phyloP scores from a whole-genome alignment of 2,113 vertebrate species.

The Symphodus melops region DNA sequence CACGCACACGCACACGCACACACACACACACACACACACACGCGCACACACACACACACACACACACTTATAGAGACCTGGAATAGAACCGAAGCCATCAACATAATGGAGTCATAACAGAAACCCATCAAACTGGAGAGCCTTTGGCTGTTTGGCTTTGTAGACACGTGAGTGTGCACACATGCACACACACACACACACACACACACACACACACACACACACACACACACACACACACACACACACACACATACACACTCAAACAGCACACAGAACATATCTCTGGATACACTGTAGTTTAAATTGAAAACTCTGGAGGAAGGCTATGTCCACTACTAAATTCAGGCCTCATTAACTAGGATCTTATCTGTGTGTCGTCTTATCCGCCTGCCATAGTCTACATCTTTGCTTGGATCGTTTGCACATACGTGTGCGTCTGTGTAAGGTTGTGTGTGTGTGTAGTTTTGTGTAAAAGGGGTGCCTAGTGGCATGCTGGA shows the following conservation, averaged over 20 bases:
- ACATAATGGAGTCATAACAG: constrained; percentile 76
- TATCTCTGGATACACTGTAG: constrained; percentile 3
- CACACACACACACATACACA: neutral
- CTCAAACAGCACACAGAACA: neutral
- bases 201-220: neutral
- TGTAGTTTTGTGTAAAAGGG: neutral
- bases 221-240: neutral
- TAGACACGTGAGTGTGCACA: neutral
- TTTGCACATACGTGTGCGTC: neutral
- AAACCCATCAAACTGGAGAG: constrained; percentile 64
- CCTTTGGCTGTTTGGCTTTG: constrained; percentile 46
- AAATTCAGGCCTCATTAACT: constrained; percentile 41
- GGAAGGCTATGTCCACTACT: constrained; percentile 35
- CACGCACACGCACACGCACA: neutral
- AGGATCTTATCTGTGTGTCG: neutral
- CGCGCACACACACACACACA: constrained; percentile 11
- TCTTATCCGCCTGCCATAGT: no score
- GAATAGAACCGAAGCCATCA: constrained; percentile 77
- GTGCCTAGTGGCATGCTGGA: constrained; percentile 34
- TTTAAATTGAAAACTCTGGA: constrained; percentile 22
- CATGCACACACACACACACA: neutral
- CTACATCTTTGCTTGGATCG: neutral
- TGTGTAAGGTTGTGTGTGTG: neutral
- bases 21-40: neutral
- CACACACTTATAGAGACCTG: constrained; percentile 45